Evolutionary conservation across 2,113 vertebrate species (phyloP).

Genomic region (Mionectes macconnelli): DNA sequence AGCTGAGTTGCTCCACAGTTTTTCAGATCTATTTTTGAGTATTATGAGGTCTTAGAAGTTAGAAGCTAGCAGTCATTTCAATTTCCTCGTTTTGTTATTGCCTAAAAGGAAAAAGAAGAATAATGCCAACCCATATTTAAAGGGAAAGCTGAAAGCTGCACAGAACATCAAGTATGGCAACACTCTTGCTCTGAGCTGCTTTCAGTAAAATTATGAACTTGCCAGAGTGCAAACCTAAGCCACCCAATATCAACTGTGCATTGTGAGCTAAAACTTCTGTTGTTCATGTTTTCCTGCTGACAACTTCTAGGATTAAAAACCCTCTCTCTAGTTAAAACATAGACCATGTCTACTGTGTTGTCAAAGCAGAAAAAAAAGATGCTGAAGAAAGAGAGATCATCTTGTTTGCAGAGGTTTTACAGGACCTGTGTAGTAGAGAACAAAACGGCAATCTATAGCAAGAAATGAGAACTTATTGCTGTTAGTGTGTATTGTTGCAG

Average conservation of each 20-base stretch:
- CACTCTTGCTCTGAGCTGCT: background rate
- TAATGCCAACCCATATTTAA: background rate
- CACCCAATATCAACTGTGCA: background rate
- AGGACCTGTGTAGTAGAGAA: background rate
- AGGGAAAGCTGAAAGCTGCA: background rate
- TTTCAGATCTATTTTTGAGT: background rate
- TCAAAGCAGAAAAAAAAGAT: background rate
- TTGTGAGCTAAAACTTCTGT: background rate
- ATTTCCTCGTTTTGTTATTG: background rate
- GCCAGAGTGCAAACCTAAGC: background rate
- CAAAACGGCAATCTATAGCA: background rate
- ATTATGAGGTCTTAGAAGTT: background rate
- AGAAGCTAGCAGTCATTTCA: background rate
- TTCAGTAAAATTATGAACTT: background rate
- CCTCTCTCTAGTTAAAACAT: background rate
- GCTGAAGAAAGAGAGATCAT: background rate
- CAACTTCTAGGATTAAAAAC: background rate
- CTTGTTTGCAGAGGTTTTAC: background rate
- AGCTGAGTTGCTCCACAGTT: background rate
- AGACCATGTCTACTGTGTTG: background rate
- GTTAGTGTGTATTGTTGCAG: background rate
- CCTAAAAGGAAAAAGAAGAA: background rate
- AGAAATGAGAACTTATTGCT: background rate
- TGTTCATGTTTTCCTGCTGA: background rate
- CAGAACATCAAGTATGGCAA: background rate